Evolutionary conservation across 2,888 invertebrate species (phyloP).

Genomic region (Noctua janthe): DNA sequence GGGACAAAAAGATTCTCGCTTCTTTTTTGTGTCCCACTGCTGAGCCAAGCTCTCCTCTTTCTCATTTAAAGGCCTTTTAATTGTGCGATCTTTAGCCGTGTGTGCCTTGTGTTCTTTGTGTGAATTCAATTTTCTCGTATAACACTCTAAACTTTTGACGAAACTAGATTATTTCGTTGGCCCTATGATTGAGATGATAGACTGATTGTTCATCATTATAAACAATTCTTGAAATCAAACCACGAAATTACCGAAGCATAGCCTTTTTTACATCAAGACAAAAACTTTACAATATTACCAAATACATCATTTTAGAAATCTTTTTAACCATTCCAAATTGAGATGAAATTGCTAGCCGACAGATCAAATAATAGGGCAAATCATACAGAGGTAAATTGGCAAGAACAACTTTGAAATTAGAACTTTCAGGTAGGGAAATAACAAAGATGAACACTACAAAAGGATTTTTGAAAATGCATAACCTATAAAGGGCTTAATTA

Average conservation of each 20-base stretch:
- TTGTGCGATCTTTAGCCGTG: neutral
- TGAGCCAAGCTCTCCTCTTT: neutral
- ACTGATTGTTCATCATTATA: neutral
- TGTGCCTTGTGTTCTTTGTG: neutral
- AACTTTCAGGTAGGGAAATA: neutral
- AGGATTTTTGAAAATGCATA: neutral
- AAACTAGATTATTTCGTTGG: neutral
- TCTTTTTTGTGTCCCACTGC: neutral
- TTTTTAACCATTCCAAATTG: neutral
- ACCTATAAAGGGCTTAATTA: neutral
- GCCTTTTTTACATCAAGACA: neutral
- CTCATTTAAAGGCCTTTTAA: neutral
- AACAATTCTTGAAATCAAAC: constrained; percentile 3
- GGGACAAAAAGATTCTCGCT: neutral
- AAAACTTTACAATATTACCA: neutral
- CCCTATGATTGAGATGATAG: neutral
- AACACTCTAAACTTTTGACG: neutral
- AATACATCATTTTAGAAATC: neutral
- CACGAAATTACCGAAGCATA: neutral
- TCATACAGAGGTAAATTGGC: constrained; percentile 11
- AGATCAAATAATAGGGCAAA: constrained; percentile 8
- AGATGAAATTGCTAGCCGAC: constrained; percentile 16
- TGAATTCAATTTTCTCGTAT: neutral
- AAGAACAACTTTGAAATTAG: constrained; percentile 4
- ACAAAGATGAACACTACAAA: neutral